Evolutionary conservation across 2,888 invertebrate species (phyloP).

Genomic region (Dicyrtoma fusca): DNA sequence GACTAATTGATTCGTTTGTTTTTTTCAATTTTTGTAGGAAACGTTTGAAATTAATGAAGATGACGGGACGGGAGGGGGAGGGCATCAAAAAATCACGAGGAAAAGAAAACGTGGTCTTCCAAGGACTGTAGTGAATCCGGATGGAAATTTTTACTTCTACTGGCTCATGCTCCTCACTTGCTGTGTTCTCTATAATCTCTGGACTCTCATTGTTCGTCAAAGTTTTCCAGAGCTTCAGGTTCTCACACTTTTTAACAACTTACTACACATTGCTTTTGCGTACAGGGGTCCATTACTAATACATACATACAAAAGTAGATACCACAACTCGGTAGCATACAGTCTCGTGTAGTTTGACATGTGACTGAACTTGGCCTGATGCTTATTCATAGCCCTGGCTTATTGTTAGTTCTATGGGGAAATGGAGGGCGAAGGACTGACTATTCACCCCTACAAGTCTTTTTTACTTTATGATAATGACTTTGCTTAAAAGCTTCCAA

Average conservation of each 20-base stretch:
- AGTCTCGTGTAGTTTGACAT: not conserved
- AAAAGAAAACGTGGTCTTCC: conserved; percentile 69
- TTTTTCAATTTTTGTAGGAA: conserved; percentile 60
- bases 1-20: not conserved
- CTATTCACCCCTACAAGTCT: no score
- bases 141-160: conserved; percentile 94
- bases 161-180: conserved; percentile 88
- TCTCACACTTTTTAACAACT: not conserved
- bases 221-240: conserved; percentile 89
- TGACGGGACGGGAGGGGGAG: conserved; percentile 62
- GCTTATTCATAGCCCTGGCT: not conserved
- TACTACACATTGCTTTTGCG: no score
- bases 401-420: not conserved
- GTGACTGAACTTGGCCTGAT: not conserved
- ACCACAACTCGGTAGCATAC: no score
- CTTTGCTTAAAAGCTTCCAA: conserved; percentile 20
- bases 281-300: no score
- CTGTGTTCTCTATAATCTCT: conserved; percentile 91
- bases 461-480: conserved; percentile 25
- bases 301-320: no score
- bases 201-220: conserved; percentile 93
- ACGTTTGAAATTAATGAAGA: conserved; percentile 61
- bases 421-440: not conserved
- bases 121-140: conserved; percentile 86
- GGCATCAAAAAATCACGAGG: conserved; percentile 63